phyloP scores from a whole-genome alignment of 1,140 invertebrate genomes.

The Formica exsecta region DNA sequence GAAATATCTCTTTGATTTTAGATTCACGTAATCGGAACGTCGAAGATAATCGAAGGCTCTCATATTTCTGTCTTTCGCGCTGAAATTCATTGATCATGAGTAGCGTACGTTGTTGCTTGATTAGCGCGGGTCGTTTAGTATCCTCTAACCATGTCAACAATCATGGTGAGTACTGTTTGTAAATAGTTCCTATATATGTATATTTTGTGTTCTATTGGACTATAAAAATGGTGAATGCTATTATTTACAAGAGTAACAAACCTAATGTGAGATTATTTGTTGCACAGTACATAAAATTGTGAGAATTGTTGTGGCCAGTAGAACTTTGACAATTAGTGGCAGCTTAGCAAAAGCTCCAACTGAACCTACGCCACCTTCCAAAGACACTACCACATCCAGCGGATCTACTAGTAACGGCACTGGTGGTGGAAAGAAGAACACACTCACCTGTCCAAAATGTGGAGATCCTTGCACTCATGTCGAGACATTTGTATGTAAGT shows the following conservation, averaged over 20 bases:
- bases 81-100: conserved; percentile 79
- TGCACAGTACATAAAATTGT: conserved; percentile 83
- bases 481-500: conserved; percentile 97
- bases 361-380: conserved; percentile 83
- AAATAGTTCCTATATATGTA: conserved; percentile 18
- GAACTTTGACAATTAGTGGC: conserved; percentile 78
- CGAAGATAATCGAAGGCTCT: conserved; percentile 19
- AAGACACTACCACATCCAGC: conserved; percentile 72
- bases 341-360: conserved; percentile 80
- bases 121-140: conserved; percentile 82
- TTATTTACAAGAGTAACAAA: not conserved
- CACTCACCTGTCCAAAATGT: conserved; percentile 96
- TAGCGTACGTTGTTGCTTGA: conserved; percentile 84
- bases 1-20: conserved; percentile 26
- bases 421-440: conserved; percentile 88
- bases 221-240: conserved; percentile 39
- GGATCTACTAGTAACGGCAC: conserved; percentile 77
- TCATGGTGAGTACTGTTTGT: conserved; percentile 79
- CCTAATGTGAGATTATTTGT: not conserved
- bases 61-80: not conserved
- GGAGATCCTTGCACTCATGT: conserved; percentile 98
- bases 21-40: conserved; percentile 4
- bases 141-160: conserved; percentile 83
- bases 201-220: conserved; percentile 2
- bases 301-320: conserved; percentile 80